Percentiles rank a stretch among this genome's conserved stretches.
Evolutionary conservation across 2,888 invertebrate genomes (phyloP).

Genomic region (Dione juno): DNA sequence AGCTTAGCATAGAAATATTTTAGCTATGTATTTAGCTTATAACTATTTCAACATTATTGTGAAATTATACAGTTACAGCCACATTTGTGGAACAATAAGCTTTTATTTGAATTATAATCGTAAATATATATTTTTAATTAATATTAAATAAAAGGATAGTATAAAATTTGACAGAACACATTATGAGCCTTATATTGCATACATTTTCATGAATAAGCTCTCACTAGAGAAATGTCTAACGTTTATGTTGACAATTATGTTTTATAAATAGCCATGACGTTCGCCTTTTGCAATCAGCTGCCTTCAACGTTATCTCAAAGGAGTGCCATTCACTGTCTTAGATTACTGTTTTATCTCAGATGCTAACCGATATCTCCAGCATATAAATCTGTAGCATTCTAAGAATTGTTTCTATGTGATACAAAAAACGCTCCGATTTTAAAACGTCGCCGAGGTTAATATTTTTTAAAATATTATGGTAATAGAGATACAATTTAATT

Average conservation of each 20-base stretch:
- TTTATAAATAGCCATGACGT: conserved; percentile 57
- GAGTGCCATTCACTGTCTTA: conserved; percentile 52
- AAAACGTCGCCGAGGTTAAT: neutral
- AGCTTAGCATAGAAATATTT: neutral
- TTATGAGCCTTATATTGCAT: neutral
- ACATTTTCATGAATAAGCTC: neutral
- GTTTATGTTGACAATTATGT: conserved; percentile 48
- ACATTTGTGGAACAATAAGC: neutral
- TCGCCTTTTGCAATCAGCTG: conserved; percentile 49
- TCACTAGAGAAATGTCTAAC: conserved; percentile 22
- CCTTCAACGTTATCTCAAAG: conserved; percentile 56
- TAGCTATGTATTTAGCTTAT: neutral
- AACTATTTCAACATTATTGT: neutral
- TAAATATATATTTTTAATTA: too few species aligned
- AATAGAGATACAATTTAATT: too few species aligned
- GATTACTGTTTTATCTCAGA: conserved; percentile 31
- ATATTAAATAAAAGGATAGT: too few species aligned
- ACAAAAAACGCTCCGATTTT: conserved; percentile 18
- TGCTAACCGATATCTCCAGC: conserved; percentile 30
- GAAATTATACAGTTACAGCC: neutral
- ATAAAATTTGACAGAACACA: too few species aligned
- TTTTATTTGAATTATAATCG: neutral
- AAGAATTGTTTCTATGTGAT: conserved; percentile 41
- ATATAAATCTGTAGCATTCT: conserved; percentile 28
- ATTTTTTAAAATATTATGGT: too few species aligned